phyloP scores from a whole-genome alignment of 2,113 vertebrate species.

The Festucalex cinctus region DNA sequence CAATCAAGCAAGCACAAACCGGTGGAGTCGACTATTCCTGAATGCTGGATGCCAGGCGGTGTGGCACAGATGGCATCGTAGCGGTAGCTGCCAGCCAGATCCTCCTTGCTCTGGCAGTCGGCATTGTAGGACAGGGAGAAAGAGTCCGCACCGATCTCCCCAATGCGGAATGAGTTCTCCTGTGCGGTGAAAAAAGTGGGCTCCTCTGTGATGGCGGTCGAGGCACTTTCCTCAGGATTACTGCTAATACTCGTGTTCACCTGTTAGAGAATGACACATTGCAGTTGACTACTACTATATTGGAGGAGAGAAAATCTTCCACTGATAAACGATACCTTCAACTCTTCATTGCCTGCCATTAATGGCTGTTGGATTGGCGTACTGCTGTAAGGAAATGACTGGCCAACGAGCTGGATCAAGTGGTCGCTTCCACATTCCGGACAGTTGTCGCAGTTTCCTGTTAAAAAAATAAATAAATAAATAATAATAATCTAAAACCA shows the following conservation, averaged over 20 bases:
- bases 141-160: conserved; percentile 43
- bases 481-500: no score
- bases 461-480: not conserved
- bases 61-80: conserved; percentile 12
- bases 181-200: conserved; percentile 57
- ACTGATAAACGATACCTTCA: conserved; percentile 36
- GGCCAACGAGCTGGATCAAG: conserved; percentile 79
- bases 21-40: conserved; percentile 23
- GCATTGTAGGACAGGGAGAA: conserved; percentile 46
- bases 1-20: conserved; percentile 37
- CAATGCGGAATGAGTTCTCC: conserved; percentile 61
- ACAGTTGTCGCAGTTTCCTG: conserved; percentile 68
- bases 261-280: conserved; percentile 4
- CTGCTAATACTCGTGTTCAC: conserved; percentile 14
- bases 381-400: conserved; percentile 57
- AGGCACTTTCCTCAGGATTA: conserved; percentile 24
- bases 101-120: conserved; percentile 45
- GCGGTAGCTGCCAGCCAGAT: conserved; percentile 61
- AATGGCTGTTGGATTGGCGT: conserved; percentile 46
- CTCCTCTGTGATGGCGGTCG: conserved; percentile 13
- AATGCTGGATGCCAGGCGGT: conserved; percentile 12
- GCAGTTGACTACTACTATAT: not conserved
- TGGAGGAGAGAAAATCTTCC: not conserved
- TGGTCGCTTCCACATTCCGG: conserved; percentile 86
- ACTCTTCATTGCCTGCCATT: conserved; percentile 6